Evolutionary conservation across 2,113 vertebrate species (phyloP).

Genomic region (Apodemus speciosus): DNA sequence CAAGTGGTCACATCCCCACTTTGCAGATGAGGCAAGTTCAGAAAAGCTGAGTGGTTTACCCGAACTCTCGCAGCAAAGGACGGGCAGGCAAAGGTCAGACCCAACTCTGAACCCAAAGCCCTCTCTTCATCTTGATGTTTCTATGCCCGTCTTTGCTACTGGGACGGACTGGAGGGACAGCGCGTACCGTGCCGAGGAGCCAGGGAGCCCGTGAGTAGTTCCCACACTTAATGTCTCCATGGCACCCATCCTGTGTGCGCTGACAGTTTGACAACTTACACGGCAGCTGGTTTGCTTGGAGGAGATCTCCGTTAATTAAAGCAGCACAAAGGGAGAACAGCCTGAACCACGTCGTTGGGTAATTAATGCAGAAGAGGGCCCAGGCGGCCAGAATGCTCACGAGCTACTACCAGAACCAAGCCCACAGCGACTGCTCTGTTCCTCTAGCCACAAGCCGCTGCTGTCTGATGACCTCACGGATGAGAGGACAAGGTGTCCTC

Average conservation of each 20-base stretch:
- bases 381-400: slow-evolving; percentile 78
- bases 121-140: background rate
- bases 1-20: background rate
- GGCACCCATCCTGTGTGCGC: slow-evolving; percentile 79
- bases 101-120: background rate
- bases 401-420: slow-evolving; percentile 46
- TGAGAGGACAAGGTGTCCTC: background rate
- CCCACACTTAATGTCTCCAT: slow-evolving; percentile 53
- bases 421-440: background rate
- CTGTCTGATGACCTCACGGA: background rate
- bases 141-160: background rate
- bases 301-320: slow-evolving; percentile 90
- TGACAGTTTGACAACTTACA: slow-evolving; percentile 87
- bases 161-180: background rate
- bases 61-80: slow-evolving; percentile 28
- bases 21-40: slow-evolving; percentile 30
- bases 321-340: slow-evolving; percentile 84
- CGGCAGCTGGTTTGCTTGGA: slow-evolving; percentile 88
- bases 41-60: background rate
- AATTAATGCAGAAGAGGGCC: slow-evolving; percentile 85
- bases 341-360: slow-evolving; percentile 82
- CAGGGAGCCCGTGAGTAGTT: background rate
- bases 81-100: slow-evolving; percentile 2
- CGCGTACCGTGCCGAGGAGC: background rate
- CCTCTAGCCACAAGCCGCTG: background rate